Conservation (phyloP, 2,888 invertebrate genomes). For the Nemapogon koenigi region DNA sequence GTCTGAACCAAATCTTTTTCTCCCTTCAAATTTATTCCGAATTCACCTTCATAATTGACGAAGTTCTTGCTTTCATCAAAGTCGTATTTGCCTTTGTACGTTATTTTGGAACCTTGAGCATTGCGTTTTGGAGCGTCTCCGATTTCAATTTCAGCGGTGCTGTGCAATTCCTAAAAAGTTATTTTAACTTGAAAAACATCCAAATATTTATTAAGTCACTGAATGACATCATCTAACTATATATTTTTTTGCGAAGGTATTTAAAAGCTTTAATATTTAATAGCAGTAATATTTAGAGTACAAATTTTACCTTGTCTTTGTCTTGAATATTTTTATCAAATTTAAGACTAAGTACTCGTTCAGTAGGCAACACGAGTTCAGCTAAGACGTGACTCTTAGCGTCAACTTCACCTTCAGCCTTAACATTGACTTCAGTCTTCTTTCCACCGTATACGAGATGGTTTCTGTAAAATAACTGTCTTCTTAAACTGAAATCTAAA, state of each 20-base stretch:
- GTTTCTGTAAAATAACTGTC: slow-evolving; percentile 41
- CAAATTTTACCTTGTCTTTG: slow-evolving; percentile 36
- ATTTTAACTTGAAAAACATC: not conserved
- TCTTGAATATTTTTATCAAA: slow-evolving; percentile 32
- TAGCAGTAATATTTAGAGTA: no score
- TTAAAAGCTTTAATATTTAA: no score
- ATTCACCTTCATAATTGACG: slow-evolving; percentile 37
- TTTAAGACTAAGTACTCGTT: slow-evolving; percentile 41
- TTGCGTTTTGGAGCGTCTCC: slow-evolving; percentile 44
- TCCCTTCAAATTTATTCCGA: slow-evolving; percentile 37
- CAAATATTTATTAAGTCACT: not conserved
- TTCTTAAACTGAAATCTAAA: no score
- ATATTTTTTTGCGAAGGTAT: no score
- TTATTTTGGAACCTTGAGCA: slow-evolving; percentile 34
- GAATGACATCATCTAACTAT: not conserved
- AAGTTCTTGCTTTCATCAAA: slow-evolving; percentile 30
- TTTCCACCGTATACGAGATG: slow-evolving; percentile 45
- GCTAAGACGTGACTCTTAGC: slow-evolving; percentile 24
- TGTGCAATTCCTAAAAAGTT: slow-evolving; percentile 32
- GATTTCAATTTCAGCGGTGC: slow-evolving; percentile 29
- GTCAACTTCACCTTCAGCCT: slow-evolving; percentile 18
- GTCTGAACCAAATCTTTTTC: slow-evolving; percentile 36
- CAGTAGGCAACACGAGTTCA: slow-evolving; percentile 49
- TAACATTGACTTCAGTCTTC: slow-evolving; percentile 39
- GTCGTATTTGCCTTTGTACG: slow-evolving; percentile 36